Percentiles rank a stretch among this genome's conserved stretches.
These are phyloP conservation scores for Aradophagus sp. DNA, from an alignment of 1,140 invertebrate genomes.

Conservation along the genomic window DNA sequence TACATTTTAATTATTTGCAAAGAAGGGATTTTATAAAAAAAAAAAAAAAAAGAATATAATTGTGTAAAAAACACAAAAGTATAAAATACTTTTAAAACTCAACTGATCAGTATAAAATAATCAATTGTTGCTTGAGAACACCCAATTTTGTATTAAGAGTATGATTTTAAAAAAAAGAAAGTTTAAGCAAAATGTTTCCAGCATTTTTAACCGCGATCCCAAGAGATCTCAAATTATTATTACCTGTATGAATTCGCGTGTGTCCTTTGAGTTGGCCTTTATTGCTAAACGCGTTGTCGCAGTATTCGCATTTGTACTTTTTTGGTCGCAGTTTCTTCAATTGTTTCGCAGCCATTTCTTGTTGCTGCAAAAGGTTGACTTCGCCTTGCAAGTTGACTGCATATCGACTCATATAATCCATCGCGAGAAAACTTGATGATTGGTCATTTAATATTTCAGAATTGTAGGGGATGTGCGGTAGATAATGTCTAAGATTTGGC, in stretches of 20 bases:
- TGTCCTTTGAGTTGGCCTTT: slow-evolving; percentile 95
- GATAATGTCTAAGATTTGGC: slow-evolving; percentile 23
- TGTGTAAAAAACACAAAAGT: no score
- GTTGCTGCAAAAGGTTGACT: slow-evolving; percentile 61
- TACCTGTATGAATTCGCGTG: slow-evolving; percentile 91
- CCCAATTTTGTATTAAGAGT: no score
- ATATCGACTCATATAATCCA: slow-evolving; percentile 27
- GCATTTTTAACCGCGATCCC: no score
- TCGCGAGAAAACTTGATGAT: slow-evolving; percentile 13
- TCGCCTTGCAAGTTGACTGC: slow-evolving; percentile 53
- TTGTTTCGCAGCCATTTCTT: slow-evolving; percentile 64
- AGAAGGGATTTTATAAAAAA: no score
- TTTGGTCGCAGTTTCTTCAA: slow-evolving; percentile 87
- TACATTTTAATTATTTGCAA: no score
- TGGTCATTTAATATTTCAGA: no score
- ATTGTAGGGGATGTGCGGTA: slow-evolving; percentile 13
- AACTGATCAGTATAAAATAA: no score
- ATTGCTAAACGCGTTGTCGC: slow-evolving; percentile 92
- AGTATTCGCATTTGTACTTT: slow-evolving; percentile 91
- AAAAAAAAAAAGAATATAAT: no score
- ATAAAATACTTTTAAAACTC: no score
- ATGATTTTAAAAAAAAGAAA: no score
- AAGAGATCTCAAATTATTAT: slow-evolving; percentile 45
- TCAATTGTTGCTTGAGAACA: no score
- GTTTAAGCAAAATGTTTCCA: no score